Evolutionary conservation across 2,797 vertebrate genomes (phyloP), one percentile per base, ranked within the genome.

Genomic region (Sebastes matsubarae): DNA sequence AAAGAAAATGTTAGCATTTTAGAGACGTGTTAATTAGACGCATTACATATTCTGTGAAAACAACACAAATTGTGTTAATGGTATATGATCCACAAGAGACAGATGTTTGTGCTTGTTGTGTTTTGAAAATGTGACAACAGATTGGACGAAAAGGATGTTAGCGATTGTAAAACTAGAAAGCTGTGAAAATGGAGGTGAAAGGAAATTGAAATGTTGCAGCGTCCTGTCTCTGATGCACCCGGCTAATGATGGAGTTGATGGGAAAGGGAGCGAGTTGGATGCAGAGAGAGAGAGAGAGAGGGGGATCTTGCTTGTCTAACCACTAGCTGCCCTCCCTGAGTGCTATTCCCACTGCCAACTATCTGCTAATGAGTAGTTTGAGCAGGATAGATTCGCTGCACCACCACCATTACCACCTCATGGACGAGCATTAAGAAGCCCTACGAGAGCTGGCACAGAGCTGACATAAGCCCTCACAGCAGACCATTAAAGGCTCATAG

Each of bases 351-450:
- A 27, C 87, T 92, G 89, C 89, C 93, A 91, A 82, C 87, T 80
- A 64, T 87, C 90, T 89, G 85, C 92, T 94, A 94, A 94, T 92
- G 91, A 94, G 92, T 75, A 88, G 90, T 86, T 88, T 76, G 81
- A 89, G 87, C 89, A 86, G 89, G 87, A 92, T 86, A 88, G 83
- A 92, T 89, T 79, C 63, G 27, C 83, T 89, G 88, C 91, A 89
- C 70, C 87, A 82, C 87, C 85, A 76, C 87, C 83, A 92, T 94
- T 94, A 93, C 86, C 79, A 81, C 85, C 87, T 91, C 67, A 77
- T 36, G 72, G 77, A 84, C 66, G 74, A 88, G 83, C 90, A 85
- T 92, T 92, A 87, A 89, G 87, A 83, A 86, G 81, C 82, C 89
- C 88, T 79, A 24, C 8, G 87, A 93, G 90, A 86, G 85, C 81